These are phyloP conservation scores for Rotaria magnacalcarata DNA, from an alignment of 2,888 invertebrate species.

Conservation along the genomic window DNA sequence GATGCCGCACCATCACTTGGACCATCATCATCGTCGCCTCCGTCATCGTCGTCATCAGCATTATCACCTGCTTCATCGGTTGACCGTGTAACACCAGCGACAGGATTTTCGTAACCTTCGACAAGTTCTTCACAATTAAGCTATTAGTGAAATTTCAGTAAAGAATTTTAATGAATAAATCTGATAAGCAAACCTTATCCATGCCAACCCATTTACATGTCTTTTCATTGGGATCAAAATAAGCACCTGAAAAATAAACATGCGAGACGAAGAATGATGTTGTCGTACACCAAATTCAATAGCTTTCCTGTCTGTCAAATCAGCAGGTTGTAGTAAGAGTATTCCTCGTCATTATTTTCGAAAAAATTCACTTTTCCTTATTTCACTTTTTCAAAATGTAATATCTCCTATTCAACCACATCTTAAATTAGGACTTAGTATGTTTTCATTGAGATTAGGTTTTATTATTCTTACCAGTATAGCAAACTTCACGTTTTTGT, in stretches of 20 bases:
- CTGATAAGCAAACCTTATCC: conserved; percentile 8
- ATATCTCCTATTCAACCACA: too few relatives aligned
- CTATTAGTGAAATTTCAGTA: not conserved
- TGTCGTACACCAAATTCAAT: too few relatives aligned
- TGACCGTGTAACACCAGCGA: not conserved
- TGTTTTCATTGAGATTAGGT: not conserved
- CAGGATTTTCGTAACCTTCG: conserved; percentile 12
- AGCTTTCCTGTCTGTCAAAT: too few relatives aligned
- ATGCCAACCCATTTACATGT: conserved; percentile 45
- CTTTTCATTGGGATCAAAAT: conserved; percentile 45
- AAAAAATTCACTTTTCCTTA: too few relatives aligned
- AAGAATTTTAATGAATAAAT: not conserved
- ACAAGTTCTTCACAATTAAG: conserved; percentile 28
- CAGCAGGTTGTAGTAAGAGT: too few relatives aligned
- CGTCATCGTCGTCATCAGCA: not conserved
- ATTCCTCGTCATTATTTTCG: too few relatives aligned
- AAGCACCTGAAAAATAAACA: not conserved
- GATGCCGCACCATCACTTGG: not conserved
- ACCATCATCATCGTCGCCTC: not conserved
- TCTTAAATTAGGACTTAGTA: too few relatives aligned
- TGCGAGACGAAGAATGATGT: too few relatives aligned
- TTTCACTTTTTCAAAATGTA: too few relatives aligned
- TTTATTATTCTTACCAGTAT: conserved; percentile 24
- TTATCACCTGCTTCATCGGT: not conserved
- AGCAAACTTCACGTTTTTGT: conserved; percentile 44